Base-by-base conservation (phyloP, 35 echinoderm and acorn worm species). In the Anneissia japonica region DNA sequence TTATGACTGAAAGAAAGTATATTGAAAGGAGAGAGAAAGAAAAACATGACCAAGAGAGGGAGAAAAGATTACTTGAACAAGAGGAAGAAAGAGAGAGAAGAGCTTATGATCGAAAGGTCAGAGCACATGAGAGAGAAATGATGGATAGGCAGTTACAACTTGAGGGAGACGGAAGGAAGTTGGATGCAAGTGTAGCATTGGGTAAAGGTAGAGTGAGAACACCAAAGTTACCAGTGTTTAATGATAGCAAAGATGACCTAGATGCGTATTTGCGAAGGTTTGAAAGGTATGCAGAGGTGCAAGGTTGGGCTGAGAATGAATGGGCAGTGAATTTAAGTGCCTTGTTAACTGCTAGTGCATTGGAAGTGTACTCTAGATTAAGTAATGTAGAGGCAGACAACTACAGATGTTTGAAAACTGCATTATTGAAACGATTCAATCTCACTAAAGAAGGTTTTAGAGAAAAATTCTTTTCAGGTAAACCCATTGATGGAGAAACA, bases 221-320 rank as follows among this genome's bases (percentile, higher is more conserved):
- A n/a, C 74, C 41, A 32, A 34, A 81, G 77, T 72, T 88, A 72
- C 86, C 78, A 30, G 35, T 34, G 39, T 90, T 90, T 76, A 45
- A 82, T 83, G 86, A 92, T 28, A 77, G 85, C 30, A 86, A 38
- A 39, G 93, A 96, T 34, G 86, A 92, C 38, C 81, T 96, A 37
- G 93, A 96, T 83, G 93, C 82, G 9, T 92, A 96, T 41, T 41
- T 96, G 29, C 37, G 76, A 73, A 41, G 86, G 39, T 96, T 96
- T 79, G 90, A 96, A 43, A 81, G 83, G 38, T 88, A 82, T 84
- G 89, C 89, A 28, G 72, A 3, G 4, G 39, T 35, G 14, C 79
- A 86, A 46, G 79, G 78, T 56, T 95, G 89, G 93, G 45, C 73
- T 7, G 41, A 73, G 13, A 40, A 84, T 16, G 45, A 83, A 32